Percentiles rank a stretch among this genome's conserved stretches.
phyloP scores from a whole-genome alignment of 2,113 vertebrate species.

The Vombatus ursinus region DNA sequence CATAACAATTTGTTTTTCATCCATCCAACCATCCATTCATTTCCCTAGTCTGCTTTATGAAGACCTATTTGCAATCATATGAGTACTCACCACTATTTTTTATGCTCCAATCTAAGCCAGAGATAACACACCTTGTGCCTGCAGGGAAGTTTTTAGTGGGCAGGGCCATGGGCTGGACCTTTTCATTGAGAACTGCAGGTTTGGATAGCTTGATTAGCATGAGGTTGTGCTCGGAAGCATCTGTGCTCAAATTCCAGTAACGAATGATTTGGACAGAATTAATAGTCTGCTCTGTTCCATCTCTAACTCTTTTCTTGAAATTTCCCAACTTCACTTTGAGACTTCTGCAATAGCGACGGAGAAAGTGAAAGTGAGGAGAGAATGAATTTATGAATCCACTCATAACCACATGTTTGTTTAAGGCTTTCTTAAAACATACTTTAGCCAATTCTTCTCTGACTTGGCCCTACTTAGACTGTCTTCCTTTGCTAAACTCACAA shows the following conservation, averaged over 20 bases:
- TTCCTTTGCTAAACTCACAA: neutral
- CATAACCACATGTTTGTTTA: neutral
- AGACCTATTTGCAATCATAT: neutral
- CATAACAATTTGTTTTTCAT: neutral
- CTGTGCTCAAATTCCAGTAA: slow-evolving; percentile 73
- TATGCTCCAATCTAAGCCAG: slow-evolving; percentile 90
- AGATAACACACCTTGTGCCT: slow-evolving; percentile 86
- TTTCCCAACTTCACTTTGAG: slow-evolving; percentile 79
- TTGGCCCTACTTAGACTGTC: neutral
- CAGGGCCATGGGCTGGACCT: slow-evolving; percentile 82
- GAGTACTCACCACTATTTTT: slow-evolving; percentile 78
- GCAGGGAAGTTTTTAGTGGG: slow-evolving; percentile 81
- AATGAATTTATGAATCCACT: neutral
- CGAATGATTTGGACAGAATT: slow-evolving; percentile 70
- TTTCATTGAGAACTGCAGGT: slow-evolving; percentile 82
- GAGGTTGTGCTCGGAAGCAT: slow-evolving; percentile 87
- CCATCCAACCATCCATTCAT: neutral
- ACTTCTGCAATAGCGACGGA: slow-evolving; percentile 59
- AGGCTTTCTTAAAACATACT: neutral
- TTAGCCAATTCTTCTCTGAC: neutral
- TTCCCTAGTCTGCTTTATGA: neutral
- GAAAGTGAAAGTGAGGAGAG: neutral
- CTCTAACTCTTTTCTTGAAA: slow-evolving; percentile 64
- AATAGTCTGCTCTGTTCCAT: slow-evolving; percentile 79
- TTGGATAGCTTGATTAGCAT: slow-evolving; percentile 88